Conservation (phyloP, 2,113 vertebrate genomes). For the Pyxicephalus adspersus region DNA sequence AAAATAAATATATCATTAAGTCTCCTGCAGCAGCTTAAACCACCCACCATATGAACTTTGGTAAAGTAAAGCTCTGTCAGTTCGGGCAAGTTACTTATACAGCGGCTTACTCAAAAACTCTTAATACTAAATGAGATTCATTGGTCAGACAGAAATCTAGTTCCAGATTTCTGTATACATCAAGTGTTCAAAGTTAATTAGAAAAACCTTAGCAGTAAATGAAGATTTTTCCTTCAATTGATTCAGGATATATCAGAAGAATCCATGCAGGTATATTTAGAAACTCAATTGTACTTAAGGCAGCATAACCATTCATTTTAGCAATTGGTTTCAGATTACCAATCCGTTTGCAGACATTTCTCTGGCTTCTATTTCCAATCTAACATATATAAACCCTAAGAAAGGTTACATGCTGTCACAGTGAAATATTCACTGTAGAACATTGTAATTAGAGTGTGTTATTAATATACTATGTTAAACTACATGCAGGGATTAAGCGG, state of each 20-base stretch:
- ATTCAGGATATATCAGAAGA: constrained; percentile 1
- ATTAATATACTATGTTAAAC: constrained; percentile 38
- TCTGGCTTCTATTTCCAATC: background rate
- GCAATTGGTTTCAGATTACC: constrained; percentile 5
- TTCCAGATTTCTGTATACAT: background rate
- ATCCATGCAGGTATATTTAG: background rate
- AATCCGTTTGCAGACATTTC: constrained; percentile 1
- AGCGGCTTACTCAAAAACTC: background rate
- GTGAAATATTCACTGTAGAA: constrained; percentile 9
- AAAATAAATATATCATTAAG: constrained; percentile 1
- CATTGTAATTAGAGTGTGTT: constrained; percentile 24
- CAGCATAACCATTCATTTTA: background rate
- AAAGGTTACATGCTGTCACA: constrained; percentile 13
- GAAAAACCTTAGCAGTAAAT: background rate
- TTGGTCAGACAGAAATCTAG: background rate
- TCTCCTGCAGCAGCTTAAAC: background rate
- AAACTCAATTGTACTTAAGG: background rate
- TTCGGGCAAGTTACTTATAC: background rate
- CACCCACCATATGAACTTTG: constrained; percentile 1
- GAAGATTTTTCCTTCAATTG: background rate
- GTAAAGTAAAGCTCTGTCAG: background rate
- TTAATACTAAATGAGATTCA: background rate
- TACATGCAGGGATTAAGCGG: constrained; percentile 33
- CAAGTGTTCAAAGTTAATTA: background rate
- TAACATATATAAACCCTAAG: constrained; percentile 21